These are phyloP conservation scores for Microtus richardsoni DNA, from an alignment of 2,113 vertebrate species.

Conservation along the genomic window DNA sequence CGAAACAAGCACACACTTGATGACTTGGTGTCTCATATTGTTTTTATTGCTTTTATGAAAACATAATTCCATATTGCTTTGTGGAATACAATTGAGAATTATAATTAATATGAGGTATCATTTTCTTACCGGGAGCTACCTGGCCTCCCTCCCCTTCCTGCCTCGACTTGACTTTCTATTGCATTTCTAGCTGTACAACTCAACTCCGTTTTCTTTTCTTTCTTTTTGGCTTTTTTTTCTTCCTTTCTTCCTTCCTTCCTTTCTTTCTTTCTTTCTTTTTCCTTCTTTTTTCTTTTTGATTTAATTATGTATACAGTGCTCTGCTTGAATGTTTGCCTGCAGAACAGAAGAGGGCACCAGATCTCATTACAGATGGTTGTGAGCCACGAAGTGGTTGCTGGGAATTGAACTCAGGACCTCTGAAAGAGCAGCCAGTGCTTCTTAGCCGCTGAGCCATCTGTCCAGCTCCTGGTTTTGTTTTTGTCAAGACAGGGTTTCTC, in stretches of 20 bases:
- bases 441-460: no score
- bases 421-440: no score
- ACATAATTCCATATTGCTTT: constrained; percentile 21
- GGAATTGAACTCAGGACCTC: no score
- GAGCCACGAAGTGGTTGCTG: no score
- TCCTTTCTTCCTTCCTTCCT: no score
- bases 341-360: no score
- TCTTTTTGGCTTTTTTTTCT: neutral
- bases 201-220: neutral
- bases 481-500: neutral
- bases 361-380: no score
- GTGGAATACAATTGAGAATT: constrained; percentile 23
- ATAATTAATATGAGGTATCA: constrained; percentile 19
- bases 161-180: neutral
- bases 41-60: constrained; percentile 47
- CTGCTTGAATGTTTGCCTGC: no score
- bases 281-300: no score
- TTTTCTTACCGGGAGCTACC: neutral
- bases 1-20: neutral
- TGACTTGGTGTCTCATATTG: neutral
- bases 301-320: no score
- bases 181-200: neutral
- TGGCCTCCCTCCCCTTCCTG: neutral
- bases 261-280: no score
- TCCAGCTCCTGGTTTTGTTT: no score